phyloP scores from a whole-genome alignment of 2,113 vertebrate species.

The Rattus rattus region DNA sequence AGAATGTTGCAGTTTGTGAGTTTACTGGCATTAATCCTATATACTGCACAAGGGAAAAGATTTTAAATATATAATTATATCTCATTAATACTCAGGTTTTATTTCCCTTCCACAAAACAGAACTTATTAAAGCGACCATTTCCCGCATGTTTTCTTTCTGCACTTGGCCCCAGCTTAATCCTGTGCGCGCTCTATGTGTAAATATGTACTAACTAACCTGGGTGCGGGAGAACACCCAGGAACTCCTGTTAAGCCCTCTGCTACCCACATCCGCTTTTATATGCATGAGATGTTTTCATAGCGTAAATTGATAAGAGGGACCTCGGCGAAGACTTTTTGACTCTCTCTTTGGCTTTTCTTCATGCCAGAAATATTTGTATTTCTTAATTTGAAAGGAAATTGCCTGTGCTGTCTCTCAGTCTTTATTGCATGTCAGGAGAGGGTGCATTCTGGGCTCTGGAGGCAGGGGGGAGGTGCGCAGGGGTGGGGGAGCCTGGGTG shows the following conservation, averaged over 20 bases:
- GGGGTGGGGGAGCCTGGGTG: background rate
- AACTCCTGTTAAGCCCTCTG: conserved; percentile 65
- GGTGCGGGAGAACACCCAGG: conserved; percentile 70
- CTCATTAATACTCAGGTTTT: conserved; percentile 97
- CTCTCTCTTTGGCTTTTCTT: conserved; percentile 60
- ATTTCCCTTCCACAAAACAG: conserved; percentile 94
- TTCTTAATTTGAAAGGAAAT: conserved; percentile 77
- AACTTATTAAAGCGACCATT: conserved; percentile 94
- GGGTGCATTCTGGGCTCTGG: conserved; percentile 1
- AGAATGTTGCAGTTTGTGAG: conserved; percentile 98
- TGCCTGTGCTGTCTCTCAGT: conserved; percentile 7
- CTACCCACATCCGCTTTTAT: conserved; percentile 73
- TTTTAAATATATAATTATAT: conserved; percentile 98
- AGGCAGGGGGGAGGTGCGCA: background rate
- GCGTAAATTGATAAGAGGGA: conserved; percentile 79
- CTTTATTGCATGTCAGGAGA: conserved; percentile 46
- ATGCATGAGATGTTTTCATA: conserved; percentile 82
- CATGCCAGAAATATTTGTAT: conserved; percentile 69
- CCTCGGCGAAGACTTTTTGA: conserved; percentile 66
- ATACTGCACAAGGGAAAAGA: conserved; percentile 96
- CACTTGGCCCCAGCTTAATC: conserved; percentile 82
- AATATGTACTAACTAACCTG: conserved; percentile 85
- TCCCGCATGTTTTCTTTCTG: conserved; percentile 90
- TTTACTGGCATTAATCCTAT: conserved; percentile 97
- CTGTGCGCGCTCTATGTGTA: conserved; percentile 84